phyloP scores from a whole-genome alignment of 2,113 vertebrate species.

The Ammospiza nelsoni region DNA sequence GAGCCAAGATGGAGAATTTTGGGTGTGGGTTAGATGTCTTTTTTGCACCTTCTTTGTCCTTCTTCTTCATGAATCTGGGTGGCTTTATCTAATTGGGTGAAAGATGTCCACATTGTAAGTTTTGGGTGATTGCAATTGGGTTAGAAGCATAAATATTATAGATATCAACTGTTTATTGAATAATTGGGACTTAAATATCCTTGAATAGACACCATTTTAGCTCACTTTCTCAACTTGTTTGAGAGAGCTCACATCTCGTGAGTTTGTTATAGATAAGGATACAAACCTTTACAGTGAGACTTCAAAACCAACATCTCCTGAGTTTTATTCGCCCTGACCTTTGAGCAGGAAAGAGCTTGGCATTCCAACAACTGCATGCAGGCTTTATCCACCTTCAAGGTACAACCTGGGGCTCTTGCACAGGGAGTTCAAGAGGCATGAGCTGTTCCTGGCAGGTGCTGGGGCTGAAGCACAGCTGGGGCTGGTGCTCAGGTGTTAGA shows the following conservation, averaged over 20 bases:
- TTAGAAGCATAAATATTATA: not conserved
- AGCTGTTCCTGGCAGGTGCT: not conserved
- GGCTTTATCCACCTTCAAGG: not conserved
- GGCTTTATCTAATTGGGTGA: not conserved
- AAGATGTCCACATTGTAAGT: rapidly evolving
- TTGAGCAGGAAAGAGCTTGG: not conserved
- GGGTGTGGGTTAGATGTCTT: not conserved
- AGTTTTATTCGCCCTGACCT: not conserved
- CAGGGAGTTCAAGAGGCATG: rapidly evolving
- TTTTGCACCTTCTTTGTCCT: not conserved
- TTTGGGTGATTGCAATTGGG: not conserved
- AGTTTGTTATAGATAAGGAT: not conserved
- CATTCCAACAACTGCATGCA: not conserved
- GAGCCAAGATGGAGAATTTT: not conserved
- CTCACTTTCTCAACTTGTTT: not conserved
- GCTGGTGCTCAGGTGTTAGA: not conserved
- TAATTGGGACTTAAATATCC: not conserved
- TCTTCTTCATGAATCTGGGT: not conserved
- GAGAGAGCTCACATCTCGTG: not conserved
- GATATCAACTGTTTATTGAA: not conserved
- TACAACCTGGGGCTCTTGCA: not conserved
- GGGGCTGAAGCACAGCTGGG: not conserved
- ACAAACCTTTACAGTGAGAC: not conserved
- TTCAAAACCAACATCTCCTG: not conserved
- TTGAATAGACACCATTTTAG: not conserved